Conservation (phyloP, 2,888 invertebrate genomes). For the Orthosia gothica region DNA sequence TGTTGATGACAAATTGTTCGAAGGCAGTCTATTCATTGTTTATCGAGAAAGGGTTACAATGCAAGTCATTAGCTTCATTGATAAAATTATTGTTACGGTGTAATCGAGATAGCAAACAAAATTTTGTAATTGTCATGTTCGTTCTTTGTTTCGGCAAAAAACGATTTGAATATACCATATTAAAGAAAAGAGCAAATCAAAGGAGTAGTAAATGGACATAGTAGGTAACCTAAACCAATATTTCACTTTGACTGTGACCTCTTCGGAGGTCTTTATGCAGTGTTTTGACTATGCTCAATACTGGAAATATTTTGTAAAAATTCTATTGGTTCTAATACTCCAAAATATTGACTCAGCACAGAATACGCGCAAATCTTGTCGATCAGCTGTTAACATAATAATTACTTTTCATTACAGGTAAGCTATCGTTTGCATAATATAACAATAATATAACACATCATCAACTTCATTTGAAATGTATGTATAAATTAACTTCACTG, state of each 20-base stretch:
- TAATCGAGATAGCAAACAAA: not conserved
- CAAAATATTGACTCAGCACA: too few species aligned
- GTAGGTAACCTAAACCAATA: too few species aligned
- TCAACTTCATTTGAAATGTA: constrained; percentile 11
- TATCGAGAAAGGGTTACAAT: not conserved
- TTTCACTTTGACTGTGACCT: too few species aligned
- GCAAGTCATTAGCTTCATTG: not conserved
- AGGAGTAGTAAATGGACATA: too few species aligned
- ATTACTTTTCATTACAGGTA: not conserved
- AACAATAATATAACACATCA: not conserved
- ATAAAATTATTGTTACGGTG: not conserved
- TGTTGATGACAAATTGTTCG: constrained; percentile 7
- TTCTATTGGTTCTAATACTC: too few species aligned
- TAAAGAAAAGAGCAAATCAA: too few species aligned
- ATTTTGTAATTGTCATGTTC: not conserved
- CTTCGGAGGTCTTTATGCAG: too few species aligned
- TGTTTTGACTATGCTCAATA: too few species aligned
- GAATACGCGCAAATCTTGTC: not conserved
- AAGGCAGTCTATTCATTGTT: not conserved
- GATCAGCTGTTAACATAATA: not conserved
- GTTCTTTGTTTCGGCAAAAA: not conserved
- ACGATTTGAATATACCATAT: too few species aligned
- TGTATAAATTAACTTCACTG: constrained; percentile 17
- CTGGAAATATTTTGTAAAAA: too few species aligned
- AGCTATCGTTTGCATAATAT: too few species aligned